These are phyloP conservation scores for Brassicogethes aeneus DNA, from an alignment of 2,888 invertebrate genomes.

Conservation along the genomic window DNA sequence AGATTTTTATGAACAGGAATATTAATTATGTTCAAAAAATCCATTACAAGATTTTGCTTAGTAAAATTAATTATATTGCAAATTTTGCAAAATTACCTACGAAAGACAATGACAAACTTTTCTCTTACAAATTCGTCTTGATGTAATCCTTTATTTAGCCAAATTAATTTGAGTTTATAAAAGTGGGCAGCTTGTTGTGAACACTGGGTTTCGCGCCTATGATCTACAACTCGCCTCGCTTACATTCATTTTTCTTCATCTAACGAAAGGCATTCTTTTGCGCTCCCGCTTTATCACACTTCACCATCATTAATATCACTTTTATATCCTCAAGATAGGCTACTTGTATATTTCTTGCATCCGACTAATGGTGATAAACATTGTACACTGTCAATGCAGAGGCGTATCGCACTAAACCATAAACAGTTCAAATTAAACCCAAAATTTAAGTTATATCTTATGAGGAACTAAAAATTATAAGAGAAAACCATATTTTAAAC, in stretches of 20 bases:
- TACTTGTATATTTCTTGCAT: constrained; percentile 40
- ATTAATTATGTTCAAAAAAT: no score
- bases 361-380: constrained; percentile 43
- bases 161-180: neutral
- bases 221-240: constrained; percentile 28
- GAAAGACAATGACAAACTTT: no score
- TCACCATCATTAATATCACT: constrained; percentile 43
- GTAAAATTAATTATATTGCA: no score
- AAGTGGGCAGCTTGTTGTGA: constrained; percentile 1
- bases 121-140: neutral
- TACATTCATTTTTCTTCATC: constrained; percentile 38
- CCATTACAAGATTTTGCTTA: no score
- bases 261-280: constrained; percentile 24
- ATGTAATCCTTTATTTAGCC: neutral
- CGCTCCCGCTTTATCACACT: constrained; percentile 33
- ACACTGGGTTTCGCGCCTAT: constrained; percentile 13
- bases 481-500: no score
- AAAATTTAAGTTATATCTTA: no score
- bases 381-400: constrained; percentile 31
- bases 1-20: no score
- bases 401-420: no score
- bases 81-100: no score
- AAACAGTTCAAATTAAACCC: no score
- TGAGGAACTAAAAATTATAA: no score
- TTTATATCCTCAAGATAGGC: constrained; percentile 42